Evolutionary conservation across 2,113 vertebrate species (phyloP).

Genomic region (Psophia crepitans): DNA sequence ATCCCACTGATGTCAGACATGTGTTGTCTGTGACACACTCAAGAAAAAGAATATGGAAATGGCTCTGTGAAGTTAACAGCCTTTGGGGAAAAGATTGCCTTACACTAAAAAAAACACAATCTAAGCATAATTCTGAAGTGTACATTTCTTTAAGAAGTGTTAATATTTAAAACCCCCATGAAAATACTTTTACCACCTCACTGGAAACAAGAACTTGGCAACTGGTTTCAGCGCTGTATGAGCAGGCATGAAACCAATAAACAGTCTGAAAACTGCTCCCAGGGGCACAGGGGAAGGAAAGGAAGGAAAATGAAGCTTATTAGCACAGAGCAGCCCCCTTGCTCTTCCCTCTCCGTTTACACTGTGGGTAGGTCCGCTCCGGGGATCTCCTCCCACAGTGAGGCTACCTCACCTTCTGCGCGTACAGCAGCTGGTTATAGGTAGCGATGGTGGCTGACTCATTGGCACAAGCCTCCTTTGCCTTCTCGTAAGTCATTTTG

Average conservation of each 20-base stretch:
- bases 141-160: neutral
- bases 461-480: conserved; percentile 75
- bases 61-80: neutral
- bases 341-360: neutral
- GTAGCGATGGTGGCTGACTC: conserved; percentile 81
- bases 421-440: conserved; percentile 86
- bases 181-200: neutral
- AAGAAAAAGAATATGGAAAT: neutral
- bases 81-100: neutral
- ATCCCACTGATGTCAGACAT: neutral
- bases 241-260: neutral
- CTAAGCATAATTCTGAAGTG: neutral
- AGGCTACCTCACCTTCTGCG: conserved; percentile 82
- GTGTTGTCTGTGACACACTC: neutral
- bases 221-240: neutral
- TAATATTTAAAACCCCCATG: neutral
- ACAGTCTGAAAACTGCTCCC: neutral
- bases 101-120: neutral
- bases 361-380: accelerated
- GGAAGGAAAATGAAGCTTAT: neutral
- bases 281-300: accelerated
- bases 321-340: neutral
- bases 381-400: neutral
- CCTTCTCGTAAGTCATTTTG: conserved; percentile 81
- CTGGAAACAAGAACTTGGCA: neutral